A percentile compares a stretch with the other conserved stretches of the same genome.
Conservation (phyloP, 1,140 invertebrate species). For the Camponotus floridanus region DNA sequence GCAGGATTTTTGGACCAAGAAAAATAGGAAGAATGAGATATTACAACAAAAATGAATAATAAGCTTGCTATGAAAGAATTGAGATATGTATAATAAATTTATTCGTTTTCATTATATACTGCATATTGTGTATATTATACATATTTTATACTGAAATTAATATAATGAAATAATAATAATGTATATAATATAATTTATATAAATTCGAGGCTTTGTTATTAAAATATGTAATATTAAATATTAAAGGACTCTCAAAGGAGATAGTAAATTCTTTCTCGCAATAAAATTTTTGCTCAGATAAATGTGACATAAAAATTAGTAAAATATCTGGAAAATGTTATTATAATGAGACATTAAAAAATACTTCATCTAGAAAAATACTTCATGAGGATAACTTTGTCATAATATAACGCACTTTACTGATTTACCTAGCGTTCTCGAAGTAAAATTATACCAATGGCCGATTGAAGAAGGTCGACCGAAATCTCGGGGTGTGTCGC, state of each 20-base stretch:
- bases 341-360: background rate
- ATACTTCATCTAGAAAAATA: too few species aligned
- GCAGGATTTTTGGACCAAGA: slow-evolving; percentile 38
- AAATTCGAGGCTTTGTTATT: background rate
- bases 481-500: slow-evolving; percentile 67
- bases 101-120: background rate
- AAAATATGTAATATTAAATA: slow-evolving; percentile 8
- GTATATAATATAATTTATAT: background rate
- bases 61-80: background rate
- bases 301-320: background rate
- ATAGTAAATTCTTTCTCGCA: background rate
- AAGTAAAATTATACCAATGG: slow-evolving; percentile 32
- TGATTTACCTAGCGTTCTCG: background rate
- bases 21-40: slow-evolving; percentile 31
- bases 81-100: background rate
- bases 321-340: background rate
- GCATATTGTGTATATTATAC: too few species aligned
- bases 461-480: slow-evolving; percentile 57
- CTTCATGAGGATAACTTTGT: background rate
- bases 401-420: background rate
- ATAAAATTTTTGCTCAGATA: background rate
- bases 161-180: too few species aligned
- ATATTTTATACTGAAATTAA: background rate
- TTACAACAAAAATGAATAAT: background rate
- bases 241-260: background rate